phyloP scores from a whole-genome alignment of 2,113 vertebrate species.

The Halichoeres trimaculatus region DNA sequence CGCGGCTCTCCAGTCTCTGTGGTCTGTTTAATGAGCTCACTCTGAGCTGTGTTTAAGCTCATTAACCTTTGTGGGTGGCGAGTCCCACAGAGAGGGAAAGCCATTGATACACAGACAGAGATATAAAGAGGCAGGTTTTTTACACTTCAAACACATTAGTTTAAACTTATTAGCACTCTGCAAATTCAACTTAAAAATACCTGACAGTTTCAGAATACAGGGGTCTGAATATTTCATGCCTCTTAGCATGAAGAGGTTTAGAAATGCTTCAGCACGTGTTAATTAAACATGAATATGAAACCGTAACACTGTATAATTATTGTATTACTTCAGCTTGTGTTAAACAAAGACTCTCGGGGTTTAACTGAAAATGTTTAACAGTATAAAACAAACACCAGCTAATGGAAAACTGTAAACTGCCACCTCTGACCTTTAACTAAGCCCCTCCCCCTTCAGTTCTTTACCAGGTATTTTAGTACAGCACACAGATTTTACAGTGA shows the following conservation, averaged over 20 bases:
- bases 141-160: conserved; percentile 43
- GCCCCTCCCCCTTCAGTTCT: neutral
- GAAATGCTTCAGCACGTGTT: neutral
- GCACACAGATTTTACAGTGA: too few species aligned
- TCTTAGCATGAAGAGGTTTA: neutral
- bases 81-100: conserved; percentile 73
- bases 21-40: conserved; percentile 89
- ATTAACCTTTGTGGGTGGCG: conserved; percentile 88
- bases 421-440: too few species aligned
- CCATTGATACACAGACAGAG: conserved; percentile 64
- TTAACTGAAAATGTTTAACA: neutral
- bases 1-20: conserved; percentile 59
- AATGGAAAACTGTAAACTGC: neutral
- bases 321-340: neutral
- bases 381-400: neutral
- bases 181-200: conserved; percentile 22
- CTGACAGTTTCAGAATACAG: conserved; percentile 7
- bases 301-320: neutral
- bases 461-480: neutral
- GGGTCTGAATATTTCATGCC: neutral
- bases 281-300: neutral
- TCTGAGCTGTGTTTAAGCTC: conserved; percentile 91
- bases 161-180: conserved; percentile 37
- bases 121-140: conserved; percentile 46
- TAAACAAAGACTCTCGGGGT: neutral